A percentile compares a stretch with the other conserved stretches of the same genome.
Evolutionary conservation across 2,797 vertebrate genomes (phyloP).

Genomic region (Typhlichthys subterraneus): DNA sequence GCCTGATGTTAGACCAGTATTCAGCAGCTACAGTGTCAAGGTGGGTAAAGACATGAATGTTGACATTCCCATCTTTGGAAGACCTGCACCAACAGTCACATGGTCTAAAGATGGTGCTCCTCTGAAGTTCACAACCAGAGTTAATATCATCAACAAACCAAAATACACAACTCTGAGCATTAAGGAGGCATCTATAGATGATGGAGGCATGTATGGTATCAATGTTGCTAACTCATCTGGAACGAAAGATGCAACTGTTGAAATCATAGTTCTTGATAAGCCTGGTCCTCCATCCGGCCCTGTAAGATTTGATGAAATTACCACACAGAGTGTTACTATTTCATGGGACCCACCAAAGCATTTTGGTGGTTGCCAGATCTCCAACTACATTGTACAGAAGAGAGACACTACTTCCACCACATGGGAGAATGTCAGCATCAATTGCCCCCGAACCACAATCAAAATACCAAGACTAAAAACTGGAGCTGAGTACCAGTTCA

Average conservation of each 20-base stretch:
- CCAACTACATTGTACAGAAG: constrained; percentile 96
- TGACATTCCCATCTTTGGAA: constrained; percentile 91
- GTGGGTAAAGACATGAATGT: constrained; percentile 92
- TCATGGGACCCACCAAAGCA: constrained; percentile 93
- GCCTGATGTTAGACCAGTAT: constrained; percentile 91
- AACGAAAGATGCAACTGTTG: constrained; percentile 89
- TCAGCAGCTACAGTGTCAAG: constrained; percentile 91
- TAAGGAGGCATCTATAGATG: constrained; percentile 92
- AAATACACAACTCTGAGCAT: constrained; percentile 87
- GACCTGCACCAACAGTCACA: constrained; percentile 89
- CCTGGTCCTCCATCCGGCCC: constrained; percentile 94
- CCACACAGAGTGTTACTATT: constrained; percentile 91
- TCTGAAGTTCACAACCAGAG: constrained; percentile 92
- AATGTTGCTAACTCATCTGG: constrained; percentile 87
- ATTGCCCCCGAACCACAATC: constrained; percentile 89
- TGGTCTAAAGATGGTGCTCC: constrained; percentile 92
- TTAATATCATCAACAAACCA: constrained; percentile 84
- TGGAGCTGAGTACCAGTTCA: constrained; percentile 97
- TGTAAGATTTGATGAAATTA: constrained; percentile 94
- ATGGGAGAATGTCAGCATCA: constrained; percentile 92
- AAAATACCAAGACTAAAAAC: constrained; percentile 93
- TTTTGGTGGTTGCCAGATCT: constrained; percentile 93
- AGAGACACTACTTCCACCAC: constrained; percentile 91
- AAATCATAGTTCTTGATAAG: constrained; percentile 95
- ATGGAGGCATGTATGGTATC: constrained; percentile 92